Base-by-base conservation (phyloP, 92 coral and sea anemone genomes). In the Heteractis magnifica region DNA sequence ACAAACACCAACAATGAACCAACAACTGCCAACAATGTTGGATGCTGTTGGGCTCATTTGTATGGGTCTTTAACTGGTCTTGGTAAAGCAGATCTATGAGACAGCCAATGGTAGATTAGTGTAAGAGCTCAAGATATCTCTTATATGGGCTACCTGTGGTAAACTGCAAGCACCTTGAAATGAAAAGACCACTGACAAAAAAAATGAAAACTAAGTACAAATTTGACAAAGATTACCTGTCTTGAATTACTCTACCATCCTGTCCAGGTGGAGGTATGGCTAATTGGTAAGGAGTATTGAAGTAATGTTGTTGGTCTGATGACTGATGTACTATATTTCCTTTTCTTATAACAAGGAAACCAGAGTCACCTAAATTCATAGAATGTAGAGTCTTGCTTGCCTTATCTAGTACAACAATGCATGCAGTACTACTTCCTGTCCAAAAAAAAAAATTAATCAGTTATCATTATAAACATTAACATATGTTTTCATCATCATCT, bases 241-340 rank as follows among this genome's bases (percentile, higher is more conserved):
- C 98, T 86, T 95, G 95, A 83, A 95, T 95, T 26, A 93, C 95
- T 80, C 91, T 81, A 6, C 98, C 98, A 55, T 90, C 98, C 65
- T 95, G 97, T 60, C 92, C 98, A 41, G 98, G 98, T 13, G 98
- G 98, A 72, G 98, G 98, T 26, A 95, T 88, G 8, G 98, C 98
- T 41, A 95, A 92, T 71, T 95, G 98, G 76, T 91, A 95, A 41
- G 98, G 98, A 52, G 98, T 93, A 56, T 95, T 95, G 77, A 95
- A 95, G 84, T 95, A 95, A 76, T 95, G 98, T 48, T 95, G 98
- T 65, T 93, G 97, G 48, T 94, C 95, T 51, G 97, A 88, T 48
- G 98, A 95, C 51, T 88, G 93, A 71, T 95, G 98, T 10, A 95
- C 97, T 75, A 95, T 91, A 72, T 88, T 86, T 15, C 95, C 98